Evolutionary conservation across 2,888 invertebrate species (phyloP), one percentile per base, ranked within the genome.

Genomic region (Heliconius cydno): DNA sequence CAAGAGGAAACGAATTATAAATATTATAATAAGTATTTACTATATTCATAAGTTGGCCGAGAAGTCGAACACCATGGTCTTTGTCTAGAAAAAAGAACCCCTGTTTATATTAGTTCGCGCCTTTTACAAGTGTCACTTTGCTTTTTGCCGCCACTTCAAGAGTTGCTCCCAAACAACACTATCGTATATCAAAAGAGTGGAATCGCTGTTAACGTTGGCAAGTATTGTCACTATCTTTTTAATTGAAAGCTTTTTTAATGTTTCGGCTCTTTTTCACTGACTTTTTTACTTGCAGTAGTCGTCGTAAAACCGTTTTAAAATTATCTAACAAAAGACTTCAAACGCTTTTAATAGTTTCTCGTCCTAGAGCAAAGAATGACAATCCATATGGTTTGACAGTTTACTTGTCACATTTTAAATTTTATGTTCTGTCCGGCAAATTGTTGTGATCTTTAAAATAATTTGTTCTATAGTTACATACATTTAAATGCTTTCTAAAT

Each of bases 121-220:
- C 93, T 92, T 94, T 93, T 94, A 94, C 93, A 92, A 95, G 94
- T 94, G 94, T 94, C 94, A 94, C 94, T 94, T 94, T 92, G 91
- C 92, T 92, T 91, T 93, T 92, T 92, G 91, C 92, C 91, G 92
- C 91, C 91, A 89, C 90, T 91, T 89, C 86, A 87, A 87, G 87
- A 87, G 88, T 84, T 85, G 85, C 88, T 84, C 87, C 86, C 87
- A 86, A 89, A 91, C 94, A 94, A 94, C 92, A 88, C 91, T 95
- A 95, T 95, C 94, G 90, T 89, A 93, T 95, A 93, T 95, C 94
- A 95, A 95, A 95, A 90, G 93, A 86, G 84, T 86, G 87, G 88
- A 89, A 90, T 90, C 89, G 88, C 87, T 87, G 87, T 92, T 91
- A 91, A 92, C 90, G 91, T 89, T 91, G 89, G 90, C 88, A 90